Base-by-base conservation (phyloP, 2,888 invertebrate genomes). In the Margaritifera margaritifera region DNA sequence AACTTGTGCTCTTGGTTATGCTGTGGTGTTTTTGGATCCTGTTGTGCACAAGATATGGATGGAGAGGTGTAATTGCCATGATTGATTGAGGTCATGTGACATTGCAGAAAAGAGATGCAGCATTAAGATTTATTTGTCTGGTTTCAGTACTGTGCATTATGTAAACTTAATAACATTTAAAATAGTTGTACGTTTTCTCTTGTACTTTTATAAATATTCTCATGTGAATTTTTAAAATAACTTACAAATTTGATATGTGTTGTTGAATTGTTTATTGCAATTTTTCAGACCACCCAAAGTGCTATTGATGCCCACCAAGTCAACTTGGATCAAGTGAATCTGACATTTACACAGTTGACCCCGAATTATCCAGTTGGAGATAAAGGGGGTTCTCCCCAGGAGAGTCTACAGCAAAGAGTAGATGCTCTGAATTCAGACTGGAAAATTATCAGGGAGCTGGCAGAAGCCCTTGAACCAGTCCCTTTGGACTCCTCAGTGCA, bases 401-500 rank as follows among this genome's bases (percentile, higher is more conserved):
- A 80, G n/a, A 68, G 68, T 50, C 74, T 88, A 51, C 78, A 81
- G 68, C 69, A 79, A 54, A 84, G 85, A 75, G 72, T 88, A 62
- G 78, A 80, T 51, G 77, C 68, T 55, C 79, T 88, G 57, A 86
- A 87, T 68, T 74, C 81, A 66, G 87, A 88, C 75, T 88, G 88
- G 87, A 69, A 74, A 62, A 74, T 79, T 57, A 77, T 88, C 19
- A 80, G 81, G 59, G 78, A 81, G 6, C 62, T 86, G 71, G 77
- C 85, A 50, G 77, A 80, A n/a, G 79, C 79, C 53, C 75, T 86
- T n/a, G 77, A 77, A 73, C 79, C 78, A 27, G 67, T 73, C 6
- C 69, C 77, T 5, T 62, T 79, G 52, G 82, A 84, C 55, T 70
- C 80, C n/a, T 79, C 78, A 56, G 77, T 82, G 25, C 80, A 80